Conservation (phyloP, 2,797 vertebrate genomes). For the Hybognathus amarus region DNA sequence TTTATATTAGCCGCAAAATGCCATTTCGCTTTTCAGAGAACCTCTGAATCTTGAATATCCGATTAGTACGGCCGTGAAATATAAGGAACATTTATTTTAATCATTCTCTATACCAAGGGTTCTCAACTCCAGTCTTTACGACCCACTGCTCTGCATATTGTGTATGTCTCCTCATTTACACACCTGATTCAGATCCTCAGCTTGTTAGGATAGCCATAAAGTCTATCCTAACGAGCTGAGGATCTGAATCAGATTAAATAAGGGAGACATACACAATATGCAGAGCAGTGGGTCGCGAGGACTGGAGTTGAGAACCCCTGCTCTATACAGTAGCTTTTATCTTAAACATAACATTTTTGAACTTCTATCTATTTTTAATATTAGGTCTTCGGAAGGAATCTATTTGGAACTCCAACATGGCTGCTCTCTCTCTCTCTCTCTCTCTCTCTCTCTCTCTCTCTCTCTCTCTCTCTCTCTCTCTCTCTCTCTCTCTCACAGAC, state of each 20-base stretch:
- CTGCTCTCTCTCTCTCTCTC: slow-evolving; percentile 41
- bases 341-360: not conserved
- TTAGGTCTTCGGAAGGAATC: not conserved
- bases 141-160: too few species aligned
- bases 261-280: too few species aligned
- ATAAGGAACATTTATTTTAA: not conserved
- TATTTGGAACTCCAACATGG: not conserved
- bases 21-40: slow-evolving; percentile 12
- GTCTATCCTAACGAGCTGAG: too few species aligned
- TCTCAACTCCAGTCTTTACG: too few species aligned
- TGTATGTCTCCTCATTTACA: too few species aligned
- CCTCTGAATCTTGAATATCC: slow-evolving; percentile 22
- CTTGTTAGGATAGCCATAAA: too few species aligned
- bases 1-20: slow-evolving; percentile 50
- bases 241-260: too few species aligned
- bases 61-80: not conserved
- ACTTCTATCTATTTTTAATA: not conserved
- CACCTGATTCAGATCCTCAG: too few species aligned
- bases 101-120: too few species aligned
- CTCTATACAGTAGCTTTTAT: not conserved
- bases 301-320: too few species aligned
- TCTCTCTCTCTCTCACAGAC: slow-evolving; percentile 1
- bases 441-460: slow-evolving; percentile 36
- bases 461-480: slow-evolving; percentile 38
- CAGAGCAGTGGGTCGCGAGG: too few species aligned